Conservation (phyloP, 2,113 vertebrate genomes). For the Labeo catla region DNA sequence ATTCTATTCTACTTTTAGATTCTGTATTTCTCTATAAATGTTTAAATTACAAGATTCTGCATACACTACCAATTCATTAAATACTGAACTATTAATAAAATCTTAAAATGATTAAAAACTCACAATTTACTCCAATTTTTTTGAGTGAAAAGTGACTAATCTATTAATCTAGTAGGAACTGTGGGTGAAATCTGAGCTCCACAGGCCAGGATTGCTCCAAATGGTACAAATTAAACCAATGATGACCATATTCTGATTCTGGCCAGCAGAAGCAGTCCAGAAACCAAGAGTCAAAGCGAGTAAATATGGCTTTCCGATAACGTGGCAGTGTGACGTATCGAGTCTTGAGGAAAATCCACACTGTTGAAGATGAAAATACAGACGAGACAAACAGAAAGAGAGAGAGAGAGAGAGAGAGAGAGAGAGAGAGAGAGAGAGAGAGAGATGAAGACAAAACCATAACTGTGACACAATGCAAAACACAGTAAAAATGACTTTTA, state of each 20-base stretch:
- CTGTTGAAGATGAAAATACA: conserved; percentile 25
- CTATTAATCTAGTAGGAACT: neutral
- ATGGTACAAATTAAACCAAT: conserved; percentile 20
- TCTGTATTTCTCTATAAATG: neutral
- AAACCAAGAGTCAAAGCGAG: neutral
- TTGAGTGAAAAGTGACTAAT: neutral
- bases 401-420: neutral
- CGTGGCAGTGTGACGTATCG: conserved; percentile 55
- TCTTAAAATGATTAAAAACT: neutral
- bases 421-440: neutral
- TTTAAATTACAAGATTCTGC: neutral
- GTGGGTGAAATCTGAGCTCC: neutral
- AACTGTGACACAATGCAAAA: neutral
- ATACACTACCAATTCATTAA: neutral
- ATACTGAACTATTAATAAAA: neutral
- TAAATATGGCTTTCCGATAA: conserved; percentile 51
- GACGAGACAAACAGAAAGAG: neutral
- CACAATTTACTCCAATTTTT: neutral
- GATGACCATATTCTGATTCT: conserved; percentile 14
- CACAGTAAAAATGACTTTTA: neutral
- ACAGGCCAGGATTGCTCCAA: conserved; percentile 10
- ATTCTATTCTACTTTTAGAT: neutral
- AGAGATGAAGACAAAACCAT: conserved; percentile 11
- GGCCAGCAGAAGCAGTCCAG: conserved; percentile 16
- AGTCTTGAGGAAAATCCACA: conserved; percentile 18